Conservation (phyloP, 2,797 vertebrate species). For the Sphaeramia orbicularis region DNA sequence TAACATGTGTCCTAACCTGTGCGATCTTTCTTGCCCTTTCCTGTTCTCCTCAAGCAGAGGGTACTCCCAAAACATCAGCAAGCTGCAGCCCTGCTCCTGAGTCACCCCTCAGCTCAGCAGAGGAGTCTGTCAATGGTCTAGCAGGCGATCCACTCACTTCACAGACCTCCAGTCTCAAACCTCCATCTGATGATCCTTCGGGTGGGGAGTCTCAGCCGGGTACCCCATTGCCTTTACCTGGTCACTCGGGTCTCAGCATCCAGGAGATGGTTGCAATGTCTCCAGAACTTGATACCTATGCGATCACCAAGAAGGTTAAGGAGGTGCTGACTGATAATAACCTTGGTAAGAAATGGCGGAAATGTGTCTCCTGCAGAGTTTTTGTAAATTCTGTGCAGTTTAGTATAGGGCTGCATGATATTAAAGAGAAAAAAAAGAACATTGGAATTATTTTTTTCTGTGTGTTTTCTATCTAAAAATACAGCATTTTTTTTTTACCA, state of each 20-base stretch:
- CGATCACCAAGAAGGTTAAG: constrained; percentile 97
- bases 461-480: no score
- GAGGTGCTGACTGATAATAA: constrained; percentile 98
- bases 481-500: no score
- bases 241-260: constrained; percentile 92
- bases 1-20: constrained; percentile 55
- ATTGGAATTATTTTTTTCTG: no score
- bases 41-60: constrained; percentile 85
- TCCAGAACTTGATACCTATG: constrained; percentile 95
- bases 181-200: constrained; percentile 84
- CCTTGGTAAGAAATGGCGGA: constrained; percentile 87
- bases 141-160: constrained; percentile 87
- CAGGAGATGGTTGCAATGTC: constrained; percentile 97
- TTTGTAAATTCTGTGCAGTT: constrained; percentile 3
- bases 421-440: no score
- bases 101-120: constrained; percentile 93
- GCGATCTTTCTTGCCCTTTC: constrained; percentile 42
- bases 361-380: neutral
- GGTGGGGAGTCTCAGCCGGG: constrained; percentile 89
- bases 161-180: constrained; percentile 89
- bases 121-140: constrained; percentile 93
- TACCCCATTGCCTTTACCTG: constrained; percentile 85
- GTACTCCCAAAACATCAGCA: constrained; percentile 95
- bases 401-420: neutral
- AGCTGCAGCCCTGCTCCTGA: constrained; percentile 97